Base-by-base conservation (phyloP, 1,140 invertebrate genomes). In the Drosophila nikananu region DNA sequence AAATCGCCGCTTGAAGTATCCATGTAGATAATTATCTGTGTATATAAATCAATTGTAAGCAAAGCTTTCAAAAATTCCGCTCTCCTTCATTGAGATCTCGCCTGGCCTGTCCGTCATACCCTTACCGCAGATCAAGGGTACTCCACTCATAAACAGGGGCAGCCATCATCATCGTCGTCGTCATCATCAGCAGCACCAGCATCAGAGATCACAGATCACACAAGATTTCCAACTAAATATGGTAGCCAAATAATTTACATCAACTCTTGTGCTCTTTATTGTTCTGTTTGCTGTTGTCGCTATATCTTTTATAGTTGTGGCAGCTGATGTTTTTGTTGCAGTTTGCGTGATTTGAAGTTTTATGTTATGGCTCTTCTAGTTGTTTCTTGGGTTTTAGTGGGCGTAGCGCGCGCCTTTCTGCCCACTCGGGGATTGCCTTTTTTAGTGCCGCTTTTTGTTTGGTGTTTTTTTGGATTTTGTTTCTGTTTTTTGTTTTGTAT, bases 181-280 rank as follows among this genome's bases (percentile, higher is more conserved):
- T 51, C 61, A 19, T 7, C 51, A 49, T 15, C 46, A 25, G 2
- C 46, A 48, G 19, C 44, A 30, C 5, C 49, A 55, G 66, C 65
- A 57, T 44, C 62, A 68, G 48, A 78, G 63, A 77, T 60, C 75
- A 78, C 51, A 80, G 80, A 80, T 77, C 80, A 77, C 51, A 80
- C 63, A 73, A 83, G 83, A 86, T 82, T 90, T 90, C 79, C 79
- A 90, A 67, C 86, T 90, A 90, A 90, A 90, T 90, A 90, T 90
- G 86, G 86, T 86, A 86, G 78, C 83, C 65, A 82, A 90, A 89
- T 84, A 89, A 90, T 90, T 90, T 90, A 90, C 82, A 90, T 90
- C 67, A 90, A 73, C 66, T 79, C 79, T 90, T 80, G 61, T 70
- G 80, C 57, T 76, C 60, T 73, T 81, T 84, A 68, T 89, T 89